Conservation (phyloP, 2,797 vertebrate species). For the Numenius phaeopus region DNA sequence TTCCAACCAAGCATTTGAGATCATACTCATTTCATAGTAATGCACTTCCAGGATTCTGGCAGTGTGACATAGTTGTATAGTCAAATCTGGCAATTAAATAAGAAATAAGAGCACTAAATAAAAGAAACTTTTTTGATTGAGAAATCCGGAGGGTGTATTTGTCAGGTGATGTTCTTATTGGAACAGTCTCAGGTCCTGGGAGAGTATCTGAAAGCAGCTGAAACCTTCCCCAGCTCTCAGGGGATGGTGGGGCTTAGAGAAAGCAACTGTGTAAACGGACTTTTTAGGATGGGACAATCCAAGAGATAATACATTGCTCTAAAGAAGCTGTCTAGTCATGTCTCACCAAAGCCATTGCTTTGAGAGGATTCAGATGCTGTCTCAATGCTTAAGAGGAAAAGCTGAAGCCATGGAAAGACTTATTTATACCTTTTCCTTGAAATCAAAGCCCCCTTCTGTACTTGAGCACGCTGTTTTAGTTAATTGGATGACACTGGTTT, state of each 20-base stretch:
- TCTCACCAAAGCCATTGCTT: background rate
- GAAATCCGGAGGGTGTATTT: background rate
- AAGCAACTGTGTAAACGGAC: background rate
- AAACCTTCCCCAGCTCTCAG: background rate
- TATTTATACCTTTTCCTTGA: background rate
- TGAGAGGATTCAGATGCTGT: background rate
- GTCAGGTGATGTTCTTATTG: background rate
- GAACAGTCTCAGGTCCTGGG: background rate
- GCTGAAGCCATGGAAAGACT: background rate
- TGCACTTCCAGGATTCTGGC: background rate
- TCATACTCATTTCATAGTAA: background rate
- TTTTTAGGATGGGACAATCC: background rate
- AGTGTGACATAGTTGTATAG: background rate
- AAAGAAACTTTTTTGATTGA: background rate
- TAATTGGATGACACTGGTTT: background rate
- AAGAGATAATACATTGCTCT: background rate
- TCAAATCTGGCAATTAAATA: background rate
- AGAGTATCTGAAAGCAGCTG: background rate
- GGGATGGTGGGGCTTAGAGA: background rate
- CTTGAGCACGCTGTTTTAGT: background rate
- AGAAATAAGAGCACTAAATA: background rate
- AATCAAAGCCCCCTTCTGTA: background rate
- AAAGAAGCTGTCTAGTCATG: background rate
- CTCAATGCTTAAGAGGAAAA: background rate
- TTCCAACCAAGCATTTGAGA: background rate